Conservation (phyloP, 2,888 invertebrate genomes). For the Scrobipalpa atriplicella region DNA sequence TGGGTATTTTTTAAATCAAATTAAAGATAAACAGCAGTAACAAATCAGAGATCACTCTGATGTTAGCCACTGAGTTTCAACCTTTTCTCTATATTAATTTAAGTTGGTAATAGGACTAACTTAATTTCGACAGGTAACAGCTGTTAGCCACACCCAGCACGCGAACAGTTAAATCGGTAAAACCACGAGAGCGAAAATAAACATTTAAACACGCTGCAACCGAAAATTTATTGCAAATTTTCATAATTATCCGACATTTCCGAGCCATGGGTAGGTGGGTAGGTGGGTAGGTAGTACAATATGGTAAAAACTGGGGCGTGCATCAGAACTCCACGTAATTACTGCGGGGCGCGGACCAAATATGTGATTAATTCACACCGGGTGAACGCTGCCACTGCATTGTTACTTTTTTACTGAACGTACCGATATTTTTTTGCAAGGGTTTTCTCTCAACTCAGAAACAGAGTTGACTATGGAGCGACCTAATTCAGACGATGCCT, state of each 20-base stretch:
- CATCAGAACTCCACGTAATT: conserved; percentile 61
- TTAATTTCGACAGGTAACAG: too few species aligned
- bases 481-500: too few species aligned
- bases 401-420: not conserved
- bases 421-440: not conserved
- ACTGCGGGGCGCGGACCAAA: conserved; percentile 57
- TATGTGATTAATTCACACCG: conserved; percentile 67
- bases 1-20: too few species aligned
- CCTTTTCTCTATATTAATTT: too few species aligned
- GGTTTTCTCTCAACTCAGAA: too few species aligned
- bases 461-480: too few species aligned
- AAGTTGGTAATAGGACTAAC: too few species aligned
- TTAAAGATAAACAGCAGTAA: too few species aligned
- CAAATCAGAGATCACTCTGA: too few species aligned
- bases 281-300: conserved; percentile 37
- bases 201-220: conserved; percentile 25
- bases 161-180: conserved; percentile 18
- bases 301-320: conserved; percentile 62
- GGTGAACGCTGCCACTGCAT: conserved; percentile 45
- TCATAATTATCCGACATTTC: conserved; percentile 51
- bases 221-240: conserved; percentile 42
- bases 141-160: too few species aligned
- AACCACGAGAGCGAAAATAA: conserved; percentile 28
- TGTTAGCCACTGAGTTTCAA: too few species aligned
- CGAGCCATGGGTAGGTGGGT: conserved; percentile 40